Evolutionary conservation across 1,140 invertebrate species (phyloP).

Genomic region (Atta texana): DNA sequence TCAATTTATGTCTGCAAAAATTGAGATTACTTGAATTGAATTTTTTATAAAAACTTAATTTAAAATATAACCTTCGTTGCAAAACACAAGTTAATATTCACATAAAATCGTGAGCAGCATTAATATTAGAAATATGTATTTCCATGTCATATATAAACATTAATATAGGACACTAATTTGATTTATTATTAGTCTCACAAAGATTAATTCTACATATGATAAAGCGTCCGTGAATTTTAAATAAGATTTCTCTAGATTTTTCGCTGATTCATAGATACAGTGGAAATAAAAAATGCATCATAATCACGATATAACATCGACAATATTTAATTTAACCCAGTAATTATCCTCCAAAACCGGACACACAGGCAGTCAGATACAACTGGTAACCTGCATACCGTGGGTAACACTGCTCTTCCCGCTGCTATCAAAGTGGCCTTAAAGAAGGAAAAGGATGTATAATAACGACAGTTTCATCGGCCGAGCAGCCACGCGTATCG

Average conservation of each 20-base stretch:
- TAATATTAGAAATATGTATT: background rate
- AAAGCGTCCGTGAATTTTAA: background rate
- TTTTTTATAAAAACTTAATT: background rate
- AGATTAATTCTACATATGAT: background rate
- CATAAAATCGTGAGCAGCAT: background rate
- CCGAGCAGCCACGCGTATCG: slow-evolving; percentile 64
- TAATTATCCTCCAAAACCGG: slow-evolving; percentile 56
- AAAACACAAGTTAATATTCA: background rate
- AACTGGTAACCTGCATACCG: slow-evolving; percentile 70
- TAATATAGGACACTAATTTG: background rate
- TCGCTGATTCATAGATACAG: background rate
- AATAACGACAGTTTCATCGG: slow-evolving; percentile 56
- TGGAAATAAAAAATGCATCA: background rate
- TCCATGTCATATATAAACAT: background rate
- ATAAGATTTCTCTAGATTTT: background rate
- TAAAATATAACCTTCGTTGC: background rate
- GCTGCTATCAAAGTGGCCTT: background rate
- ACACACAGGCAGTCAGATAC: slow-evolving; percentile 39
- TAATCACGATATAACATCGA: background rate
- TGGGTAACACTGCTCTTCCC: slow-evolving; percentile 17
- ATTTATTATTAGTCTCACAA: slow-evolving; percentile 4
- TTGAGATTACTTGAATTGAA: background rate
- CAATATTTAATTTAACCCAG: slow-evolving; percentile 45
- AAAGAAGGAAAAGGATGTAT: slow-evolving; percentile 29
- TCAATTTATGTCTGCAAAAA: slow-evolving; percentile 1